Percentiles rank a stretch among this genome's conserved stretches.
Evolutionary conservation across 92 coral and sea anemone species (phyloP).

Genomic region (Umimayanthus chanpuru): DNA sequence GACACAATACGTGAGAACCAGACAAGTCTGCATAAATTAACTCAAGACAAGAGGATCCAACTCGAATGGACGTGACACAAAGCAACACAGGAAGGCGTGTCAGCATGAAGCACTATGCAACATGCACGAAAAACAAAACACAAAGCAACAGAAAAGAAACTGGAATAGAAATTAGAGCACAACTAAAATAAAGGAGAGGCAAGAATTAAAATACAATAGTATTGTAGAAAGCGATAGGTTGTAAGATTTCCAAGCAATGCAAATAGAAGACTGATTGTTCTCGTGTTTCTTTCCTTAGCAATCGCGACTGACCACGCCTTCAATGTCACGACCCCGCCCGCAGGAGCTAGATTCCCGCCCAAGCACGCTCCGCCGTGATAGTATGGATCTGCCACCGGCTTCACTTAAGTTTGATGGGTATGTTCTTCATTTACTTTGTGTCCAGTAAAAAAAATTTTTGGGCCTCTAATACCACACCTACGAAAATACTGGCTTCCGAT

Average conservation of each 20-base stretch:
- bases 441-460: too few relatives aligned
- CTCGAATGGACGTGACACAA: too few relatives aligned
- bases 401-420: constrained; percentile 43
- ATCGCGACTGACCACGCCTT: constrained; percentile 29
- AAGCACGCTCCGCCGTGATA: constrained; percentile 14
- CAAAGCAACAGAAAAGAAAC: background rate
- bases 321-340: constrained; percentile 31
- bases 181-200: background rate
- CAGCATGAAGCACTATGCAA: background rate
- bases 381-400: constrained; percentile 33
- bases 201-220: too few relatives aligned
- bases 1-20: too few relatives aligned
- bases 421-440: too few relatives aligned
- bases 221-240: too few relatives aligned
- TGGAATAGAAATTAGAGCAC: too few relatives aligned
- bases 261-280: background rate
- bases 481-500: too few relatives aligned
- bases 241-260: background rate
- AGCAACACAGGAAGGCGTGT: background rate
- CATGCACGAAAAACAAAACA: background rate
- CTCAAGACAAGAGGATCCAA: too few relatives aligned
- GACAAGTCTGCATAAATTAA: too few relatives aligned
- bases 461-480: too few relatives aligned
- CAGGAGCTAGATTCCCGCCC: constrained; percentile 26
- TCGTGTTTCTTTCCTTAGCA: background rate